Percentiles rank a stretch among this genome's conserved stretches.
Evolutionary conservation across 2,888 invertebrate genomes (phyloP).

Genomic region (Sarcophaga variegata): DNA sequence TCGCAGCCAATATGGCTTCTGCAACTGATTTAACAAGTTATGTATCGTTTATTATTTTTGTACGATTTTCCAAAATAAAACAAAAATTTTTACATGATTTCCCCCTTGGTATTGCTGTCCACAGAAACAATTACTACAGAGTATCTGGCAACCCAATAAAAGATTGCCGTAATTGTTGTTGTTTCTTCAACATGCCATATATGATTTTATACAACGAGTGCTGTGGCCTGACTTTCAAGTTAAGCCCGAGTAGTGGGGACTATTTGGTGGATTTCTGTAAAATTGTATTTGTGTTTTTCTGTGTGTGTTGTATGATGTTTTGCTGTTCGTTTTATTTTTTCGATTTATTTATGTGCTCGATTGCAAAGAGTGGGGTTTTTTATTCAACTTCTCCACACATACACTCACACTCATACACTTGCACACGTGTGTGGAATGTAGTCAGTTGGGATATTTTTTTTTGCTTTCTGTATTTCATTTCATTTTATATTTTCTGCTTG

Average conservation of each 20-base stretch:
- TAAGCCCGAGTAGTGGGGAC: neutral
- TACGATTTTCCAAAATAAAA: too few species aligned
- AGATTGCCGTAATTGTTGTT: neutral
- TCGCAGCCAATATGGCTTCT: too few species aligned
- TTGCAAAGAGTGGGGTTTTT: conserved; percentile 66
- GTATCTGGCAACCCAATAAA: conserved; percentile 55
- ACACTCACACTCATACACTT: conserved; percentile 59
- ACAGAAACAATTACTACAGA: neutral
- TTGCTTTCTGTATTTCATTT: conserved; percentile 55
- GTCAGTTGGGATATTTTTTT: conserved; percentile 78
- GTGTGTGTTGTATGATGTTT: conserved; percentile 28
- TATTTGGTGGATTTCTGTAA: neutral
- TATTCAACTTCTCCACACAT: conserved; percentile 34
- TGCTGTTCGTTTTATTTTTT: conserved; percentile 66
- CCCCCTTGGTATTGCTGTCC: neutral
- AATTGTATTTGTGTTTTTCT: neutral
- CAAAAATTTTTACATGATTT: too few species aligned
- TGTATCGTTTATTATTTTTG: too few species aligned
- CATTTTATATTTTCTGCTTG: conserved; percentile 48
- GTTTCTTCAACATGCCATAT: conserved; percentile 36
- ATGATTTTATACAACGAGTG: neutral
- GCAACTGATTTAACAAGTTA: too few species aligned
- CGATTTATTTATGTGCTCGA: conserved; percentile 62
- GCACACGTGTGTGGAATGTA: conserved; percentile 72
- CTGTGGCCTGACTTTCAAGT: neutral